phyloP scores from a whole-genome alignment of 2,888 invertebrate genomes.

The Drosophila basisetae region DNA sequence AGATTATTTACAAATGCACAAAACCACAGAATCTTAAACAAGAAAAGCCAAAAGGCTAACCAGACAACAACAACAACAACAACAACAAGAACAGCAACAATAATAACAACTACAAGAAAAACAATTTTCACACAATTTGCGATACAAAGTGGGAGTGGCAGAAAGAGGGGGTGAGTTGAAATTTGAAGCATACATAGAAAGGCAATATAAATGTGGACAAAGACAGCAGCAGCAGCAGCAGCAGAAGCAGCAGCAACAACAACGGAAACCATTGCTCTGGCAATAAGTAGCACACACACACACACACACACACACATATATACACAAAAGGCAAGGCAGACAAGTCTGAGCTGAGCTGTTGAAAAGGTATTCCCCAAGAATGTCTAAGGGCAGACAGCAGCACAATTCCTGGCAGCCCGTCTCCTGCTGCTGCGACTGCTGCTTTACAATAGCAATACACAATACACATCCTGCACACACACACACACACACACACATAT shows the following conservation, averaged over 20 bases:
- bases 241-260: conserved; percentile 18
- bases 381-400: conserved; percentile 56
- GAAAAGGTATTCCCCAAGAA: conserved; percentile 81
- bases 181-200: background rate
- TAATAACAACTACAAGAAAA: conserved; percentile 62
- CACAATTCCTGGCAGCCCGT: conserved; percentile 4
- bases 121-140: conserved; percentile 77
- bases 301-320: background rate
- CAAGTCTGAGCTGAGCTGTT: conserved; percentile 73
- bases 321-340: conserved; percentile 49
- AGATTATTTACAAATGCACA: conserved; percentile 79
- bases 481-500: conserved; percentile 9
- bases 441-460: conserved; percentile 26
- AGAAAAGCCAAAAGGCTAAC: conserved; percentile 49
- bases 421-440: background rate
- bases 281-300: conserved; percentile 51
- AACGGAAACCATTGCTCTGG: conserved; percentile 24
- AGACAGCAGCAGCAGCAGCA: conserved; percentile 33
- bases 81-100: conserved; percentile 27
- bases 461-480: conserved; percentile 57
- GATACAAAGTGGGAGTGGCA: background rate
- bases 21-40: conserved; percentile 77
- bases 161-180: background rate
- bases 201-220: conserved; percentile 59
- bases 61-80: conserved; percentile 37